These are phyloP conservation scores for Tyria jacobaeae DNA, from an alignment of 2,888 invertebrate species.

Conservation along the genomic window DNA sequence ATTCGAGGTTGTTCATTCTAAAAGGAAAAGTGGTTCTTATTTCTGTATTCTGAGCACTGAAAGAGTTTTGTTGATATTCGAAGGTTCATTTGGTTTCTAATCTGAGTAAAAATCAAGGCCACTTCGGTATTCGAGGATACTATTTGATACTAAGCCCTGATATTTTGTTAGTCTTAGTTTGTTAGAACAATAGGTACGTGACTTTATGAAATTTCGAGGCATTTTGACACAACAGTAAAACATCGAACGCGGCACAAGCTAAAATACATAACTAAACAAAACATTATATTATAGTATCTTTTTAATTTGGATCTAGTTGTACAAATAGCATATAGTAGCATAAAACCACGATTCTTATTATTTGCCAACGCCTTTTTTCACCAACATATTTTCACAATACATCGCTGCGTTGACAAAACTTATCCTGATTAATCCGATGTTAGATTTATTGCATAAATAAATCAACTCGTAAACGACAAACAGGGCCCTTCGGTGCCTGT, in stretches of 20 bases:
- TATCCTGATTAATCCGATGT: conserved; percentile 79
- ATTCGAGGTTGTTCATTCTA: conserved; percentile 35
- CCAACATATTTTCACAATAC: conserved; percentile 60
- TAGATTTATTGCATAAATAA: conserved; percentile 81
- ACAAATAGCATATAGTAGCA: conserved; percentile 26
- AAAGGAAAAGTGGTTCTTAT: conserved; percentile 43
- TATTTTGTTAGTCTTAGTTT: not conserved
- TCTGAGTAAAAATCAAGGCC: not conserved
- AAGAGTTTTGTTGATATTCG: conserved; percentile 32
- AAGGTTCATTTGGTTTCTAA: conserved; percentile 15
- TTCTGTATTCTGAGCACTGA: conserved; percentile 38
- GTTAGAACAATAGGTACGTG: conserved; percentile 9
- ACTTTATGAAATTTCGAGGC: conserved; percentile 9
- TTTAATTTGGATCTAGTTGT: conserved; percentile 21
- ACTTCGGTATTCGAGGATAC: not conserved
- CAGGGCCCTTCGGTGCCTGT: conserved; percentile 57
- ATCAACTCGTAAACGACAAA: conserved; percentile 77
- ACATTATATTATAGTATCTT: conserved; percentile 12
- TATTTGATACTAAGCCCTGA: not conserved
- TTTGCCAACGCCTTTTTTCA: conserved; percentile 44
- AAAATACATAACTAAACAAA: conserved; percentile 6
- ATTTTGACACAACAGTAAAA: not conserved
- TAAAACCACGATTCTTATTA: conserved; percentile 36
- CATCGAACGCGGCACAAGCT: not conserved
- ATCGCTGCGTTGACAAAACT: conserved; percentile 73